phyloP scores from a whole-genome alignment of 2,888 invertebrate genomes.

The Pseudococcus jackbeardsleyi region DNA sequence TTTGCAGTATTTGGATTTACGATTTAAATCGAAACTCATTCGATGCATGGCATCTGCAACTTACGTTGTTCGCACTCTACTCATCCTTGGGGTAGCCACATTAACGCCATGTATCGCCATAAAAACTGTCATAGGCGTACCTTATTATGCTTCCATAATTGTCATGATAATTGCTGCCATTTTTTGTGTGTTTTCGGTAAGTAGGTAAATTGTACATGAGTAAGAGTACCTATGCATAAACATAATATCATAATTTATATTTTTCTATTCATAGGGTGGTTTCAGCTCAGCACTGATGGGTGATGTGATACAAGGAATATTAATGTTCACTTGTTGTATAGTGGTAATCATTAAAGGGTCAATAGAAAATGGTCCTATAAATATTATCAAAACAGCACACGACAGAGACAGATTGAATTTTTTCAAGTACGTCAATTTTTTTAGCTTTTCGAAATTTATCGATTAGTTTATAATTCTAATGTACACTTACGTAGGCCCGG shows the following conservation, averaged over 20 bases:
- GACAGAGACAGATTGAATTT: constrained; percentile 81
- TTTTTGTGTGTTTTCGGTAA: constrained; percentile 86
- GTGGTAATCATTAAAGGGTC: constrained; percentile 86
- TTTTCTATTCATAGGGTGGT: constrained; percentile 76
- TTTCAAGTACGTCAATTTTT: constrained; percentile 78
- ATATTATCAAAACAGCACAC: constrained; percentile 78
- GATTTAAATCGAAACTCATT: constrained; percentile 80
- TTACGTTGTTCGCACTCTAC: constrained; percentile 83
- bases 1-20: constrained; percentile 79
- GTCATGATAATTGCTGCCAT: constrained; percentile 83
- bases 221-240: constrained; percentile 65
- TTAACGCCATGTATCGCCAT: constrained; percentile 90
- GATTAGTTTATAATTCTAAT: neutral
- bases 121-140: constrained; percentile 85
- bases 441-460: neutral
- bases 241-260: neutral
- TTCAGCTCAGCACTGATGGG: constrained; percentile 85
- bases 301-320: constrained; percentile 89
- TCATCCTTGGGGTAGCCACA: constrained; percentile 88
- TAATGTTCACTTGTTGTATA: constrained; percentile 86
- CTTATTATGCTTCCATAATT: constrained; percentile 87
- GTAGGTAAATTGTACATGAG: too few relatives aligned
- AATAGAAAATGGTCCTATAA: constrained; percentile 76
- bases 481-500: neutral
- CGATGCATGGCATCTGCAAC: constrained; percentile 85